Conservation (phyloP, 2,797 vertebrate genomes). For the Peromyscus melanophrys region DNA sequence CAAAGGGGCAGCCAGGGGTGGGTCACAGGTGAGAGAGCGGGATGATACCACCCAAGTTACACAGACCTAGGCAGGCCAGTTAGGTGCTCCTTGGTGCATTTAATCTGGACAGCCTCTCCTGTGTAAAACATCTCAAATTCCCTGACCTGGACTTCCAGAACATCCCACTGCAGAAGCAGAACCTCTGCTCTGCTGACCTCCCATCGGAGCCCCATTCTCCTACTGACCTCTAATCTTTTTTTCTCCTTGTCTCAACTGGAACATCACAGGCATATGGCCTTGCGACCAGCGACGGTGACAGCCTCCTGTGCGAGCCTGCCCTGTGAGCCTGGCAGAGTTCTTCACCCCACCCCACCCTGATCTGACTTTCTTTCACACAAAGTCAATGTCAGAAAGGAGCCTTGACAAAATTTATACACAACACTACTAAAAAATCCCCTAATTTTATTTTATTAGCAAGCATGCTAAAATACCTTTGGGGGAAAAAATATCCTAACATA, state of each 20-base stretch:
- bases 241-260: too few species aligned
- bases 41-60: background rate
- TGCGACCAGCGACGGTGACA: background rate
- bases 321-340: background rate
- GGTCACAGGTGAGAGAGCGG: background rate
- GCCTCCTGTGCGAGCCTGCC: too few species aligned
- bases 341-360: background rate
- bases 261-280: background rate
- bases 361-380: fast-evolving
- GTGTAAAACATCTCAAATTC: background rate
- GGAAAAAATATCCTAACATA: background rate
- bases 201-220: fast-evolving
- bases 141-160: background rate
- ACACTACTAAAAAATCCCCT: background rate
- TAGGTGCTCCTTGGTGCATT: background rate
- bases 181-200: too few species aligned
- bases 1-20: background rate
- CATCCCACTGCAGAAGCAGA: background rate
- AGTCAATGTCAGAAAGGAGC: background rate
- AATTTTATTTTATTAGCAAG: background rate
- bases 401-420: background rate
- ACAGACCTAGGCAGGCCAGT: too few species aligned
- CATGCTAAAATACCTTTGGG: background rate
- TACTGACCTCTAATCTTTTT: fast-evolving
- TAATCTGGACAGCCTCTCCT: background rate